These are phyloP conservation scores for Chrysemys picta DNA, from an alignment of 2,113 vertebrate species.

Conservation along the genomic window DNA sequence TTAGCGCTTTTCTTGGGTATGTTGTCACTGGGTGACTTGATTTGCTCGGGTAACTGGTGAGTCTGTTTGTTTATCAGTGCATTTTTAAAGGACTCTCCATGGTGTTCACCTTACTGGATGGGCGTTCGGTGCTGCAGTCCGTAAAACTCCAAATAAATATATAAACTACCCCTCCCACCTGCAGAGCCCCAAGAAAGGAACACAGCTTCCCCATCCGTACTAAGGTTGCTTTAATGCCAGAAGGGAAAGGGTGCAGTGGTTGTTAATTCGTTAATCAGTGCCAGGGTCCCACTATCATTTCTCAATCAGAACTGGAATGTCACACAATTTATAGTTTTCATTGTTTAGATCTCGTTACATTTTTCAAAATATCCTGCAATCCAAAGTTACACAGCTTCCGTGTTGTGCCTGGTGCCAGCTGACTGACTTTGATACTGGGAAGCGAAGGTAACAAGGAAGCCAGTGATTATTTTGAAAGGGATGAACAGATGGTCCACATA, in stretches of 20 bases:
- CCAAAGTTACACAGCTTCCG: neutral
- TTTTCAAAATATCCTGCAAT: neutral
- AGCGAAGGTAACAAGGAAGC: slow-evolving; percentile 26
- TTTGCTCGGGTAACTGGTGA: rapidly evolving
- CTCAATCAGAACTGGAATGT: neutral
- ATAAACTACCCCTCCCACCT: neutral
- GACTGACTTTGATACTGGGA: neutral
- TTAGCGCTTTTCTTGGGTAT: too few relatives aligned
- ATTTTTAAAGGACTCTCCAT: neutral
- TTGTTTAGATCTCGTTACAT: neutral
- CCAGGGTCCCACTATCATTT: slow-evolving; percentile 5
- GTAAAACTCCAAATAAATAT: neutral
- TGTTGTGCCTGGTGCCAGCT: neutral
- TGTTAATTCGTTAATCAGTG: neutral
- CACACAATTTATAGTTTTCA: neutral
- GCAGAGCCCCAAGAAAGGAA: neutral
- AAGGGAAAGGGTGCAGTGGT: neutral
- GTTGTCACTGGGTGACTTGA: neutral
- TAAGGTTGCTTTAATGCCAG: neutral
- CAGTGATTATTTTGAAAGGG: neutral
- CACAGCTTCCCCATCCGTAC: neutral
- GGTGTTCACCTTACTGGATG: neutral
- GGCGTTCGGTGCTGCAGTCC: neutral
- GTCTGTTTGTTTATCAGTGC: neutral
- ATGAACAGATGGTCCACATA: slow-evolving; percentile 63